Conservation (phyloP, 2,113 vertebrate species). For the Erinaceus europaeus region DNA sequence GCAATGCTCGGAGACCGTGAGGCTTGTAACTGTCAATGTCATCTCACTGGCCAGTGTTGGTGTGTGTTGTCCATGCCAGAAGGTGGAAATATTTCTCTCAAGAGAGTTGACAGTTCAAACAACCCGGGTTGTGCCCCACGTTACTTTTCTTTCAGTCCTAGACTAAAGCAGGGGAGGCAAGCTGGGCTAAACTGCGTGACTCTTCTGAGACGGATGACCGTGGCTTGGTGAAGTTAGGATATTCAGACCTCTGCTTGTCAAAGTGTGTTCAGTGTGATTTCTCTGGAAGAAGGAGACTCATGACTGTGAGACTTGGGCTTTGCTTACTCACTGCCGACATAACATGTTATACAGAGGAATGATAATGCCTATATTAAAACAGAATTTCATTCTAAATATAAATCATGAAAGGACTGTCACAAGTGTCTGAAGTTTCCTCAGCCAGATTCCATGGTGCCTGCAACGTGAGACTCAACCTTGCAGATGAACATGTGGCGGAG, state of each 20-base stretch:
- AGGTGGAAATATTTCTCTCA: too few species aligned
- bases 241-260: background rate
- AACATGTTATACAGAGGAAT: background rate
- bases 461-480: background rate
- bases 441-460: background rate
- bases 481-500: background rate
- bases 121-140: background rate
- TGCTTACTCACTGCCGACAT: background rate
- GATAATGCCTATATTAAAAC: background rate
- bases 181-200: background rate
- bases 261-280: background rate
- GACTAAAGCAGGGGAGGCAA: background rate
- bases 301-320: background rate
- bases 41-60: too few species aligned
- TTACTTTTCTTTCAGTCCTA: background rate
- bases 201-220: background rate
- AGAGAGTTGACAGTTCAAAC: background rate
- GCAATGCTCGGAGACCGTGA: too few species aligned
- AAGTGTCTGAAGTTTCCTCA: background rate
- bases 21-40: too few species aligned
- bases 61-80: too few species aligned
- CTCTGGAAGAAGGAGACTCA: background rate
- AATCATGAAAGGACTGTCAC: background rate
- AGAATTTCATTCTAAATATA: background rate
- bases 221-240: background rate